A percentile compares a stretch with the other conserved stretches of the same genome.
These are phyloP conservation scores for Menidia beryllina DNA, from an alignment of 2,113 vertebrate genomes.

Conservation along the genomic window DNA sequence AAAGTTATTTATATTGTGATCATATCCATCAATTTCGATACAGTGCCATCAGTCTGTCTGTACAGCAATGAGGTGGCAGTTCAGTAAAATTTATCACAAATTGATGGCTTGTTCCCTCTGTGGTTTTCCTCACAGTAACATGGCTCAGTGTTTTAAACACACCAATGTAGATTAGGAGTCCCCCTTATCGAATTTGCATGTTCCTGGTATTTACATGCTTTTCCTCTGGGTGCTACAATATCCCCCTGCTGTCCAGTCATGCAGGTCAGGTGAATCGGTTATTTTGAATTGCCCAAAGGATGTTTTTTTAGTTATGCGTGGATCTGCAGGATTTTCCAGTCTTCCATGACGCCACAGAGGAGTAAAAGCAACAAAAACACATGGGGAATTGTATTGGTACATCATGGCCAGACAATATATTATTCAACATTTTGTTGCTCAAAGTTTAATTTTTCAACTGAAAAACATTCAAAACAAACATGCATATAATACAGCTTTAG, in stretches of 20 bases:
- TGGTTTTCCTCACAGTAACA: slow-evolving; percentile 30
- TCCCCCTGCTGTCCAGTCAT: slow-evolving; percentile 34
- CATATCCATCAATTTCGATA: slow-evolving; percentile 1
- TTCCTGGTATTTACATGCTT: slow-evolving; percentile 4
- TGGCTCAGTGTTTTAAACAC: slow-evolving; percentile 12
- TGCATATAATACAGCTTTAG: slow-evolving; percentile 8
- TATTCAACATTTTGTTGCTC: slow-evolving; percentile 19
- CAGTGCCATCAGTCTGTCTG: slow-evolving; percentile 15
- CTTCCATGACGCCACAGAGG: slow-evolving; percentile 5
- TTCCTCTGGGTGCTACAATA: slow-evolving; percentile 23
- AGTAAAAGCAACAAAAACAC: slow-evolving; percentile 8
- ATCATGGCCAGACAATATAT: slow-evolving; percentile 20
- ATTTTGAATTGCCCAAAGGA: slow-evolving; percentile 38
- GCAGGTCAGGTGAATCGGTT: slow-evolving; percentile 46
- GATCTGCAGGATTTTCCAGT: slow-evolving; percentile 12
- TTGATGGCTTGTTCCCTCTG: slow-evolving; percentile 4
- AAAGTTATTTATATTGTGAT: background rate
- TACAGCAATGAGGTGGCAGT: background rate
- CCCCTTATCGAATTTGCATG: slow-evolving; percentile 31
- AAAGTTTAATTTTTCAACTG: slow-evolving; percentile 10
- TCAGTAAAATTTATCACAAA: slow-evolving; percentile 36
- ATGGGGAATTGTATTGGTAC: slow-evolving; percentile 36
- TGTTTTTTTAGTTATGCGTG: slow-evolving; percentile 44
- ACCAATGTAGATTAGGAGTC: slow-evolving; percentile 26
- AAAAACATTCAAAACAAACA: slow-evolving; percentile 9